These are phyloP conservation scores for Lycopodina hypogea DNA, from an alignment of 37 sponge, comb jelly and placozoan genomes.

Conservation along the genomic window DNA sequence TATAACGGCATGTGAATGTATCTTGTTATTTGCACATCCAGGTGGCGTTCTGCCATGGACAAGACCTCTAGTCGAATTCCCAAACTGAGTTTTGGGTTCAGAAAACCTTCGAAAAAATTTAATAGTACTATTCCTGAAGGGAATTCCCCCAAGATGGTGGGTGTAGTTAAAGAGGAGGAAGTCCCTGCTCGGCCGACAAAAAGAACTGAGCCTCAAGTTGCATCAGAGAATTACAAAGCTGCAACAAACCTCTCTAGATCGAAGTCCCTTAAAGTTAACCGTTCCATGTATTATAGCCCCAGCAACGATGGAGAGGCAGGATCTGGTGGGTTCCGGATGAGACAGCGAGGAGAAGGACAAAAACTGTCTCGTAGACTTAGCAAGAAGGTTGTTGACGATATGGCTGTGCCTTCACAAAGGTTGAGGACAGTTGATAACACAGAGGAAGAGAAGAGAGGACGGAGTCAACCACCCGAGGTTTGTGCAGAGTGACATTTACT, in stretches of 20 bases:
- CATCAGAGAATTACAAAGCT: not conserved
- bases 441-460: not conserved
- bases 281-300: not conserved
- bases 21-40: no score
- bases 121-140: not conserved
- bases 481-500: not conserved
- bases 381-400: no score
- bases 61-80: conserved; percentile 4
- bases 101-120: not conserved
- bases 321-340: no score
- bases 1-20: no score
- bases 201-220: not conserved
- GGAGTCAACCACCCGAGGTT: not conserved
- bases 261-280: conserved; percentile 23
- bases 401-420: no score
- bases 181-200: not conserved
- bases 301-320: no score
- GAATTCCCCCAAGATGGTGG: not conserved
- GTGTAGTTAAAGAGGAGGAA: not conserved
- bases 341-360: not conserved
- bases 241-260: conserved; percentile 15
- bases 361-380: not conserved
- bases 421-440: no score
- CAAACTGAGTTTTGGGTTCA: conserved; percentile 18
- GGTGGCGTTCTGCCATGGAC: not conserved